A percentile compares a stretch with the other conserved stretches of the same genome.
Evolutionary conservation across 2,113 vertebrate species (phyloP).

Genomic region (Corythaeola cristata): DNA sequence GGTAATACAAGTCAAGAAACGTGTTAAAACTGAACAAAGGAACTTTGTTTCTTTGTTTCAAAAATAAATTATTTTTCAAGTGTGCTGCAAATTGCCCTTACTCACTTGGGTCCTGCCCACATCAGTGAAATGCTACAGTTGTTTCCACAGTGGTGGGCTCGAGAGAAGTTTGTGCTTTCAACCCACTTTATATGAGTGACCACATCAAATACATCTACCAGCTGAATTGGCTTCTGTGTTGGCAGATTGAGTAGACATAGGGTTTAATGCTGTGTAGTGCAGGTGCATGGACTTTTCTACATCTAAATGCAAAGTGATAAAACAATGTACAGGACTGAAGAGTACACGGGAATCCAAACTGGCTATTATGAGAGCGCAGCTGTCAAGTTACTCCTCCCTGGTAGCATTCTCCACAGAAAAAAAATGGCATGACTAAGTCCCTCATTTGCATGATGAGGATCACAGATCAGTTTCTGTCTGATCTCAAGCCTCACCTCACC

Average conservation of each 20-base stretch:
- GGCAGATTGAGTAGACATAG: not conserved
- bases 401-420: constrained; percentile 3
- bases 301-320: not conserved
- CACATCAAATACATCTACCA: not conserved
- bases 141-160: not conserved
- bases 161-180: not conserved
- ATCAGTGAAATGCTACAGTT: not conserved
- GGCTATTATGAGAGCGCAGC: not conserved
- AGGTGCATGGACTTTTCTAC: not conserved
- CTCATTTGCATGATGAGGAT: not conserved
- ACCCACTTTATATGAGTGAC: not conserved
- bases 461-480: not conserved
- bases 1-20: not conserved
- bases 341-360: not conserved
- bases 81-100: not conserved
- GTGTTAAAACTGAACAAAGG: constrained; percentile 37
- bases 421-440: not conserved
- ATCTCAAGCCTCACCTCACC: not conserved
- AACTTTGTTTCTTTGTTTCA: constrained; percentile 50
- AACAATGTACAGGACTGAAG: not conserved
- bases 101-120: not conserved
- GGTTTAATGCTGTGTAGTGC: not conserved
- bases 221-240: not conserved
- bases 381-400: not conserved
- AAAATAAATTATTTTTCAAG: constrained; percentile 7